Evolutionary conservation across 2,888 invertebrate genomes (phyloP), one percentile per base, ranked within the genome.

Genomic region (Luperina nickerlii): DNA sequence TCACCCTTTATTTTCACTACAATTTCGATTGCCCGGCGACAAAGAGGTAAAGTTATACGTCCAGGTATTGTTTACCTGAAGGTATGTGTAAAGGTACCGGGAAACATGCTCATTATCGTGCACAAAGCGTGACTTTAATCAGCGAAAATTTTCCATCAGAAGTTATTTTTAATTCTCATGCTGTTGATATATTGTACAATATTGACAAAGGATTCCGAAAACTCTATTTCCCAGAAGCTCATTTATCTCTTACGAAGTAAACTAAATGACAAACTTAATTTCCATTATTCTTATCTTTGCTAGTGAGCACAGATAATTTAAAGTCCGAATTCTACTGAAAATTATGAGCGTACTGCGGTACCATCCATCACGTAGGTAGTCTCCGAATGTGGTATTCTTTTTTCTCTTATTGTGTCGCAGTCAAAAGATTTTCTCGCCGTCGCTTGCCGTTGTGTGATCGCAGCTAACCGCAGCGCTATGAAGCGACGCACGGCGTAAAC

Each of bases 391-490:
- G 68, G 48, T 62, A 27, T 78, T 74, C 42, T 80, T 87, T 88
- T 85, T 83, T 76, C 71, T 51, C 60, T 27, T 63, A 66, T 74
- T 78, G 78, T 81, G 78, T 74, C 80, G 76, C 73, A 81, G 84
- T 84, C 86, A 88, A 83, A 86, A 86, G 78, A 84, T 86, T 88
- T 87, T 80, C 84, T 84, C 86, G 75, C 68, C 74, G 54, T 83
- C 75, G 74, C 74, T 69, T 79, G 76, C 69, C 76, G 62, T 73
- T 78, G 67, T 85, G 84, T 84, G 87, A 87, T 89, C 84, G 83
- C 84, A 83, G 85, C 83, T 77, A 84, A 90, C 90, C 88, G 76
- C 90, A 87, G 76, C 65, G 76, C 80, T 76, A 48, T 87, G 82
- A 74, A 87, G 86, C 81, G 85, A 87, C 82, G 77, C 82, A 81